Evolutionary conservation across 23 tunicate species (phyloP).

Genomic region (Botrylloides violaceus): DNA sequence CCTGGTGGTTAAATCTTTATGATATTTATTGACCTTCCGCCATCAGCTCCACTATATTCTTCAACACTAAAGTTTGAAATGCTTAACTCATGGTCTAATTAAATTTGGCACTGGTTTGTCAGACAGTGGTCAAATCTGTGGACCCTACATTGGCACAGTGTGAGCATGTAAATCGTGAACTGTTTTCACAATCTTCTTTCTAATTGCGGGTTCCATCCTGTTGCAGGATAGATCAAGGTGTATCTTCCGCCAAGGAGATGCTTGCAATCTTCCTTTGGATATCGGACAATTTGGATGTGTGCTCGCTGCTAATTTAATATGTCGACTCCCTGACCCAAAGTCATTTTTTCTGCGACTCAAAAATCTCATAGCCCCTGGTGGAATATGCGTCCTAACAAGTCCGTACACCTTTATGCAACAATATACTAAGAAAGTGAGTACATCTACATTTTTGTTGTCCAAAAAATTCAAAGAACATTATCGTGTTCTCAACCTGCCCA

Average conservation of each 20-base stretch:
- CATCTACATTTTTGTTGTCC: background rate
- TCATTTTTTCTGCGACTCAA: slow-evolving; percentile 38
- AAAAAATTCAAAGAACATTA: background rate
- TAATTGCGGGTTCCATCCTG: too few species aligned
- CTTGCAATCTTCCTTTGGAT: slow-evolving; percentile 77
- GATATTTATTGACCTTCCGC: too few species aligned
- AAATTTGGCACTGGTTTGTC: too few species aligned
- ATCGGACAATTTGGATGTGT: slow-evolving; percentile 84
- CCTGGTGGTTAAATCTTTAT: too few species aligned
- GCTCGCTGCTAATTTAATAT: slow-evolving; percentile 76
- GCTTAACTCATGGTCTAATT: too few species aligned
- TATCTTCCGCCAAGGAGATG: slow-evolving; percentile 71
- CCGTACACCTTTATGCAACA: slow-evolving; percentile 74
- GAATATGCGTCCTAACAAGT: slow-evolving; percentile 54
- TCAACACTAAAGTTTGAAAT: too few species aligned
- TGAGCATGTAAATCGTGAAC: too few species aligned
- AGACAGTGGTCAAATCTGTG: too few species aligned
- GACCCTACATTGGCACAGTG: too few species aligned
- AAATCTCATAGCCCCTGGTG: slow-evolving; percentile 58
- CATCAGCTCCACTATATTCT: too few species aligned
- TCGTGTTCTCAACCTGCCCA: too few species aligned
- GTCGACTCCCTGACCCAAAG: slow-evolving; percentile 70
- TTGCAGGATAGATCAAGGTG: slow-evolving; percentile 42
- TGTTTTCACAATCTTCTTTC: too few species aligned
- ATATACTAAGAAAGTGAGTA: slow-evolving; percentile 59